phyloP scores from a whole-genome alignment of 2,797 vertebrate genomes.

The Glossophaga mutica region DNA sequence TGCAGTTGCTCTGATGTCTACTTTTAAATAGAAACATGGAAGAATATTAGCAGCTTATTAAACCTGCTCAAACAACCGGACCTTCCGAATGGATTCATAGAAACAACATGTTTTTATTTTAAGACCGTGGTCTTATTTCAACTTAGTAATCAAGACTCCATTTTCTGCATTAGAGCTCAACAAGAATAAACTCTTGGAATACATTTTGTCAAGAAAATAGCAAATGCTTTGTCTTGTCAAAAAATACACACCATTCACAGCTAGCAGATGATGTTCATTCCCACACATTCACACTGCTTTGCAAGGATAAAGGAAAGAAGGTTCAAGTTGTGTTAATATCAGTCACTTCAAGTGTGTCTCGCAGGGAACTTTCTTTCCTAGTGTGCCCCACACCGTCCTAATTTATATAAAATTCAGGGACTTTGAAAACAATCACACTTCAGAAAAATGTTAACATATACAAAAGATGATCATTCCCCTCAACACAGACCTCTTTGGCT shows the following conservation, averaged over 20 bases:
- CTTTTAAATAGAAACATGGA: neutral
- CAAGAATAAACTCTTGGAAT: neutral
- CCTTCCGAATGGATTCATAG: neutral
- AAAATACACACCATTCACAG: neutral
- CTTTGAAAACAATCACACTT: neutral
- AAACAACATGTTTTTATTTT: neutral
- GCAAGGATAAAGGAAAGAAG: neutral
- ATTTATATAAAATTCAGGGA: constrained; percentile 26
- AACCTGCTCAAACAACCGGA: neutral
- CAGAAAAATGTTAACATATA: neutral
- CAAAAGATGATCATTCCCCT: neutral
- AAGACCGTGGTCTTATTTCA: neutral
- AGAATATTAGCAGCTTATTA: neutral
- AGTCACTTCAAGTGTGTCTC: neutral
- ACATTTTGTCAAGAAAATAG: neutral
- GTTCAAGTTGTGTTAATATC: neutral
- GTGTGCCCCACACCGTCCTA: neutral
- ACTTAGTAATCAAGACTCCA: neutral
- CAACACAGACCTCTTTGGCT: neutral
- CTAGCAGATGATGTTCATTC: neutral
- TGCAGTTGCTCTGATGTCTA: neutral
- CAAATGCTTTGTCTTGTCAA: neutral
- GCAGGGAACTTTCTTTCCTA: neutral
- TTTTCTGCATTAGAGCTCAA: neutral
- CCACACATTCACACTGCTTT: neutral